Evolutionary conservation across 92 coral and sea anemone species (phyloP), one percentile per base, ranked within the genome.

Genomic region (Chrysogorgia sp.): DNA sequence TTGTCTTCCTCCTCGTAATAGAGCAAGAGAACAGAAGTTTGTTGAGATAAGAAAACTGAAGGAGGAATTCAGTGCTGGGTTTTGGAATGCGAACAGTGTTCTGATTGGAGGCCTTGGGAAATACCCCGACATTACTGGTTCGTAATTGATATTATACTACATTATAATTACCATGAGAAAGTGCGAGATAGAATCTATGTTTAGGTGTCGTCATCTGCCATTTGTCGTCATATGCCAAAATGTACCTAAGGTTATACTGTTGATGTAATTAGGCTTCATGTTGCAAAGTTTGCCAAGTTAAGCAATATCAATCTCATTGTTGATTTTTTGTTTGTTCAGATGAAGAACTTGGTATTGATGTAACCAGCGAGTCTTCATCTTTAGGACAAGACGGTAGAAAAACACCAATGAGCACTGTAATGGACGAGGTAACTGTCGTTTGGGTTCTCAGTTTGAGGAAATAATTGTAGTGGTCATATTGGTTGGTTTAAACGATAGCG

Each of bases 61-160:
- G 62, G 90, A 81, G 22, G 86, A 87, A 2, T 94, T 69, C 83
- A 67, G 61, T 13, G 80, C 94, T 56, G 97, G 98, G 17, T 77
- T 82, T 61, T 91, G 98, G 98, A 93, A 93, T 57, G 98, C 85
- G 1, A 91, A 93, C 79, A 89, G 92, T 25, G 88, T 93, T 8
- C 83, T 93, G 67, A 59, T 93, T 10, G 98, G 98, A 29, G 98
- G 98, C n/a, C 90, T 93, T 40, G 98, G 98, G 20, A 90, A 93
- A 61, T 96, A 93, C 34, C 98, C 98, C 26, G 88, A 72, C 24
- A 79, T 92, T 24, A 76, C 91, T 21, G 97, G 97, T 89, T 41
- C 68, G 81, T 63, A n/a, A n/a, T n/a, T n/a, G n/a, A n/a, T n/a
- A n/a, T n/a, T n/a, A n/a, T n/a, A n/a, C n/a, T n/a, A 60, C n/a